Percentiles rank a stretch among this genome's conserved stretches.
These are phyloP conservation scores for Mongoloraphidia duomilia DNA, from an alignment of 2,888 invertebrate species.

Conservation along the genomic window DNA sequence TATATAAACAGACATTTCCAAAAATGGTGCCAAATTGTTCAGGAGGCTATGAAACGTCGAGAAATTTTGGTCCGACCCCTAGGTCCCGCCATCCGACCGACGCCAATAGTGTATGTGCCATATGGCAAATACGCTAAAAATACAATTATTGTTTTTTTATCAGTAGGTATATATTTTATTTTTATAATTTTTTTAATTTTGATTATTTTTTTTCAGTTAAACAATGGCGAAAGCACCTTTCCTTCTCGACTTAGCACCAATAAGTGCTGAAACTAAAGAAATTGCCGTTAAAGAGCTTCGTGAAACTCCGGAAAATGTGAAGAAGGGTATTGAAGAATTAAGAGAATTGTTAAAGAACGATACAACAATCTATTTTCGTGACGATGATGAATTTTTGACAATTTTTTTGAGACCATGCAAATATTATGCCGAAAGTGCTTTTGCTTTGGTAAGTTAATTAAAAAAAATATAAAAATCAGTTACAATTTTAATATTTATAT, in stretches of 20 bases:
- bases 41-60: too few relatives aligned
- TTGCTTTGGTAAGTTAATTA: slow-evolving; percentile 48
- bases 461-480: background rate
- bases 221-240: slow-evolving; percentile 33
- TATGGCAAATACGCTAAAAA: too few relatives aligned
- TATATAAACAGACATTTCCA: too few relatives aligned
- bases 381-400: slow-evolving; percentile 63
- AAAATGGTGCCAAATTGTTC: too few relatives aligned
- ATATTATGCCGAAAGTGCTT: slow-evolving; percentile 68
- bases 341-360: slow-evolving; percentile 47
- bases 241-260: slow-evolving; percentile 41
- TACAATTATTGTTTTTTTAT: too few relatives aligned
- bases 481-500: too few relatives aligned
- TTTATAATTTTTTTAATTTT: background rate
- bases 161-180: background rate
- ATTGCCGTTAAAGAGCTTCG: slow-evolving; percentile 34
- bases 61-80: too few relatives aligned
- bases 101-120: too few relatives aligned
- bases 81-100: too few relatives aligned
- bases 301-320: slow-evolving; percentile 4
- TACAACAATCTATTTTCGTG: slow-evolving; percentile 49
- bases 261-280: slow-evolving; percentile 39
- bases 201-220: slow-evolving; percentile 14
- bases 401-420: slow-evolving; percentile 71
- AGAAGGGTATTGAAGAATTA: slow-evolving; percentile 39